phyloP scores from a whole-genome alignment of 2,888 invertebrate species.

The Eupelmus urozonus region DNA sequence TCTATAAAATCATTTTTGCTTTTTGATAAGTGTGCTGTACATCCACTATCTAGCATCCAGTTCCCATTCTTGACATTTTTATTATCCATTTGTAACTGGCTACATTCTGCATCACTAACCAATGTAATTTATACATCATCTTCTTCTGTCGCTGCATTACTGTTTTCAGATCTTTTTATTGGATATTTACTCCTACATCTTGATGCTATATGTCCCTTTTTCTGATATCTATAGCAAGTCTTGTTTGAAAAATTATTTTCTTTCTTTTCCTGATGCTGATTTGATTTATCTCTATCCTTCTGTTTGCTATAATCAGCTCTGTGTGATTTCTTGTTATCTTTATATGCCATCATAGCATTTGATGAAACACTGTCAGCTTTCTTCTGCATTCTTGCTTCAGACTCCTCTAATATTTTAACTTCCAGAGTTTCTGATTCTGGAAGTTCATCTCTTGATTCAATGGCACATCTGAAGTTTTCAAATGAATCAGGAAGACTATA shows the following conservation, averaged over 20 bases:
- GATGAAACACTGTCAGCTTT: not conserved
- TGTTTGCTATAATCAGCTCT: not conserved
- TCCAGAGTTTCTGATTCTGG: conserved; percentile 9
- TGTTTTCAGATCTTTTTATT: not conserved
- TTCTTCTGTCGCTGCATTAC: not conserved
- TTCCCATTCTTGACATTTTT: not conserved
- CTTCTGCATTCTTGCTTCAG: conserved; percentile 21
- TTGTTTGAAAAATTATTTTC: not conserved
- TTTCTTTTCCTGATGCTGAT: not conserved
- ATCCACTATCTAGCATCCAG: conserved; percentile 31
- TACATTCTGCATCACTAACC: not conserved
- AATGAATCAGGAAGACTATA: conserved; percentile 23
- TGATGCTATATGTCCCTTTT: conserved; percentile 25
- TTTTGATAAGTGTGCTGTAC: conserved; percentile 28
- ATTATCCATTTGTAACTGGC: not conserved
- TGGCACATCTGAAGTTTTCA: conserved; percentile 35
- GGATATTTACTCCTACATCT: conserved; percentile 12
- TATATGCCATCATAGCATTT: conserved; percentile 9
- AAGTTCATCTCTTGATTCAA: conserved; percentile 10
- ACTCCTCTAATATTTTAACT: conserved; percentile 29
- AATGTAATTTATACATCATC: conserved; percentile 21
- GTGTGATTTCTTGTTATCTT: not conserved
- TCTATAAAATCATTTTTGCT: not conserved
- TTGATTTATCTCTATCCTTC: not conserved
- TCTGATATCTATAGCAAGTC: conserved; percentile 21